A percentile compares a stretch with the other conserved stretches of the same genome.
phyloP scores from a whole-genome alignment of 2,888 invertebrate species.

The Tetramorium bicarinatum region DNA sequence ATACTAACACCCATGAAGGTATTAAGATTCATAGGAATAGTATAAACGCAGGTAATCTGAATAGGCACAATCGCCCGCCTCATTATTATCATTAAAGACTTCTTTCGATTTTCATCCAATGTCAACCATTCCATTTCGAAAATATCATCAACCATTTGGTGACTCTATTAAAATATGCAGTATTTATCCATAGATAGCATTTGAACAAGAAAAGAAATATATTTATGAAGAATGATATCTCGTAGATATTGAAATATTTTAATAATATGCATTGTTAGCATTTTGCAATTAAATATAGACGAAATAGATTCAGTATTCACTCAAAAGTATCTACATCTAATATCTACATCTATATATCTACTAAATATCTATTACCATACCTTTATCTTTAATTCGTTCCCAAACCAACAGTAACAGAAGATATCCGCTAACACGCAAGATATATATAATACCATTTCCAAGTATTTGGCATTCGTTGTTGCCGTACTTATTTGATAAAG shows the following conservation, averaged over 20 bases:
- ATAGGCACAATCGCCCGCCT: conserved; percentile 63
- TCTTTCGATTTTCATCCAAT: conserved; percentile 51
- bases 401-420: conserved; percentile 78
- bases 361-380: conserved; percentile 27
- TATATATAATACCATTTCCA: conserved; percentile 19
- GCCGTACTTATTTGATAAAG: conserved; percentile 42
- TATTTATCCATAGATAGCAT: neutral
- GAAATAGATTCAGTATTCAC: neutral
- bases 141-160: conserved; percentile 17
- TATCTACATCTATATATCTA: neutral
- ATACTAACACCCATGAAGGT: conserved; percentile 69
- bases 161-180: conserved; percentile 48
- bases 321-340: neutral
- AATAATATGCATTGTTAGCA: neutral
- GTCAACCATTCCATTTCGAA: conserved; percentile 63
- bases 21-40: conserved; percentile 66
- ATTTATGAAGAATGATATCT: neutral
- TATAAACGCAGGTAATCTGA: conserved; percentile 58
- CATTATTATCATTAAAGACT: conserved; percentile 66
- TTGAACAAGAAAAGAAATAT: neutral
- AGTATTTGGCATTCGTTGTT: neutral
- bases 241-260: neutral
- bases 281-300: neutral
- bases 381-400: conserved; percentile 74
- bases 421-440: conserved; percentile 66